Evolutionary conservation across 2,113 vertebrate genomes (phyloP), one percentile per base, ranked within the genome.

Genomic region (Jaculus jaculus): DNA sequence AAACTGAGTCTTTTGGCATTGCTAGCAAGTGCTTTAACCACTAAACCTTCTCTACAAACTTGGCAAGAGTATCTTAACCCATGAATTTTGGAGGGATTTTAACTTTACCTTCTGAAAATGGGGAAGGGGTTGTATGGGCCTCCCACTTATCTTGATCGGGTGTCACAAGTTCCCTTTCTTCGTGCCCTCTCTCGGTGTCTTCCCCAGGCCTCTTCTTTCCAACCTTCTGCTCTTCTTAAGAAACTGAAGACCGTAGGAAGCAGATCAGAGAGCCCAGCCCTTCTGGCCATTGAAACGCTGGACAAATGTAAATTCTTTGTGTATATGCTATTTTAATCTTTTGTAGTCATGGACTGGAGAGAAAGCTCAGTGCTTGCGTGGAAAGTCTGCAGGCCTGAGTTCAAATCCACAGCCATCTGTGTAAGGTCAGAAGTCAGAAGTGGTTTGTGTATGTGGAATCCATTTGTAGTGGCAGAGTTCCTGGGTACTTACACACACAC

Each of bases 231-330:
- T 81, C 92, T 92, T 60, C n/a, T 71, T 81, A 72, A 32, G 9
- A 84, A 83, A 80, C 7, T 24, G 12, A 11, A 12, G n/a, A 24
- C 24, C 5, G 20, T 0, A 58, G 7, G 24, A 61, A 94, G 77
- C 16, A 68, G 23, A 65, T 7, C 2, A 7, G 32, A 0, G 9
- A 2, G 24, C 21, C 3, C 23, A n/a, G 9, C 32, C 5, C 17
- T 84, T 81, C 32, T 61, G 58, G 54, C 12, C 42, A 16, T 1
- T 51, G 42, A 69, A 2, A 54, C n/a, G n/a, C n/a, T n/a, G n/a
- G n/a, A n/a, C n/a, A n/a, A n/a, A n/a, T n/a, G n/a, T n/a, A n/a
- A n/a, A n/a, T n/a, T n/a, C n/a, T n/a, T n/a, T n/a, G n/a, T n/a
- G n/a, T n/a, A n/a, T n/a, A n/a, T n/a, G n/a, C n/a, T n/a, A n/a